Evolutionary conservation across 2,797 vertebrate genomes (phyloP).

Genomic region (Danio kyathit): DNA sequence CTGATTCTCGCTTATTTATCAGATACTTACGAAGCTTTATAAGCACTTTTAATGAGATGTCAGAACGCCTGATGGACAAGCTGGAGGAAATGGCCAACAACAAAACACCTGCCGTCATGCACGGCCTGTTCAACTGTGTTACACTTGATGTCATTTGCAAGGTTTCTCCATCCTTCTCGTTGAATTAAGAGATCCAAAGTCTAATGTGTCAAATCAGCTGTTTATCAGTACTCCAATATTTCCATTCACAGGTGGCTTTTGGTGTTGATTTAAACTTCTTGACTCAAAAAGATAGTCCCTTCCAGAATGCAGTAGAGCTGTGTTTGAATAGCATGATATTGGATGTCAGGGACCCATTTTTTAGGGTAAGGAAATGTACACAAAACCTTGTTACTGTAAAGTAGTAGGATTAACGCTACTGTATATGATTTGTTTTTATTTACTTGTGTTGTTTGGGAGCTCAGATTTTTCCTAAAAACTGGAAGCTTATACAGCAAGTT

Average conservation of each 20-base stretch:
- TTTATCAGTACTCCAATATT: background rate
- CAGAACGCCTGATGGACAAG: conserved; percentile 85
- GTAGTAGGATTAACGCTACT: background rate
- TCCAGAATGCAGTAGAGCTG: conserved; percentile 81
- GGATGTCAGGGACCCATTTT: conserved; percentile 46
- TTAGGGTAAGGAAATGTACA: conserved; percentile 57
- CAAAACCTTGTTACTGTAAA: background rate
- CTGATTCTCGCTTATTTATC: conserved; percentile 7
- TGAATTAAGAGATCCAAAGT: background rate
- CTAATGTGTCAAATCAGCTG: background rate
- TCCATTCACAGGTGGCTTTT: conserved; percentile 83
- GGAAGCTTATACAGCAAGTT: conserved; percentile 77
- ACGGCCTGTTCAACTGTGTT: conserved; percentile 80
- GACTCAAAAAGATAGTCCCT: conserved; percentile 69
- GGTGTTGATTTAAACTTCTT: conserved; percentile 86
- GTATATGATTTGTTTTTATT: background rate
- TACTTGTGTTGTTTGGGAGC: background rate
- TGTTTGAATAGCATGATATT: conserved; percentile 69
- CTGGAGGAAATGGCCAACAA: conserved; percentile 82
- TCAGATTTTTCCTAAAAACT: conserved; percentile 83
- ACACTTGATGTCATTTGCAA: conserved; percentile 89
- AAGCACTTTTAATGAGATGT: conserved; percentile 88
- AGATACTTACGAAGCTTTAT: conserved; percentile 87
- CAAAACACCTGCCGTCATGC: conserved; percentile 77
- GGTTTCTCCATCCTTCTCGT: conserved; percentile 70